Evolutionary conservation across 2,888 invertebrate species (phyloP).

Genomic region (Spilarctia lutea): DNA sequence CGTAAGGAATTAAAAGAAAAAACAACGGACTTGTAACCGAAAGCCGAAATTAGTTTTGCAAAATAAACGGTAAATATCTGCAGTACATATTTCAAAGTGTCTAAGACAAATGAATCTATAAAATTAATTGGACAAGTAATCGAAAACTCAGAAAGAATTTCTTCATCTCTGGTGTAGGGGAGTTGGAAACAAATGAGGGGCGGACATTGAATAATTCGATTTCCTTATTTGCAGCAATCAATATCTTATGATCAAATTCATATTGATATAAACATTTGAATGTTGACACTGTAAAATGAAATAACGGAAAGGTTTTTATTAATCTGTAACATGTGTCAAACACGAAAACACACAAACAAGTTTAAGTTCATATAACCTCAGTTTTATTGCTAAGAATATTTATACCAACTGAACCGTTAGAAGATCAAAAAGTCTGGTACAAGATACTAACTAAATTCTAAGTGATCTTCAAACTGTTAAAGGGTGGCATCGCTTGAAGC

Average conservation of each 20-base stretch:
- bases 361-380: neutral
- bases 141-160: slow-evolving; percentile 87
- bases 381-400: neutral
- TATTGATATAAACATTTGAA: slow-evolving; percentile 66
- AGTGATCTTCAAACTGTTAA: slow-evolving; percentile 77
- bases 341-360: neutral
- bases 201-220: slow-evolving; percentile 87
- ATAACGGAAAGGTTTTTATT: slow-evolving; percentile 20
- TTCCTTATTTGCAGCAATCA: slow-evolving; percentile 86
- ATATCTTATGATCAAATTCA: slow-evolving; percentile 81
- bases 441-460: slow-evolving; percentile 72
- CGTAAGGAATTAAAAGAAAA: slow-evolving; percentile 20
- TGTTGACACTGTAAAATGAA: slow-evolving; percentile 52
- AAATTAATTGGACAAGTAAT: slow-evolving; percentile 87
- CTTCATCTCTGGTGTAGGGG: slow-evolving; percentile 84
- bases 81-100: slow-evolving; percentile 74
- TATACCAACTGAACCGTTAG: slow-evolving; percentile 21
- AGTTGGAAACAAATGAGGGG: slow-evolving; percentile 85
- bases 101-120: slow-evolving; percentile 86
- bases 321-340: neutral
- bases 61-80: slow-evolving; percentile 55
- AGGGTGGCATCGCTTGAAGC: slow-evolving; percentile 73
- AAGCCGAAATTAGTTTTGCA: slow-evolving; percentile 37
- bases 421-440: slow-evolving; percentile 67
- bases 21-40: slow-evolving; percentile 29